phyloP scores from a whole-genome alignment of 2,797 vertebrate genomes.

The Myioborus miniatus region DNA sequence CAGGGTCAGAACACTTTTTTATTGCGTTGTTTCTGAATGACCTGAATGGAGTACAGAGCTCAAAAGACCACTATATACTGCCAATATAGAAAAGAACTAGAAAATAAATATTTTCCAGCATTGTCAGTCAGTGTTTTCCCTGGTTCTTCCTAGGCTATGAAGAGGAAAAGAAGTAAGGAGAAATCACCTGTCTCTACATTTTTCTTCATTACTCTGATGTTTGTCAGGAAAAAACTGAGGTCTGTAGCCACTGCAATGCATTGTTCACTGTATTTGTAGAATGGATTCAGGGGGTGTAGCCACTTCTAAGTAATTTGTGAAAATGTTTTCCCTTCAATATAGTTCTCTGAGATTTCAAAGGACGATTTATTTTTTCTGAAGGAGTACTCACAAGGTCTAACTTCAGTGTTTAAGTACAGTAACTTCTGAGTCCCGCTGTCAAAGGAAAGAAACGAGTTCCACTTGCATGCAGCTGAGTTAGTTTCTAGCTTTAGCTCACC shows the following conservation, averaged over 20 bases:
- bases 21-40: constrained; percentile 3
- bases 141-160: not conserved
- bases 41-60: not conserved
- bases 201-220: not conserved
- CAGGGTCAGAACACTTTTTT: constrained; percentile 5
- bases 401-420: not conserved
- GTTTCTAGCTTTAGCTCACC: not conserved
- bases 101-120: not conserved
- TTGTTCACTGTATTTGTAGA: not conserved
- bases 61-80: not conserved
- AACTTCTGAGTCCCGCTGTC: not conserved
- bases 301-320: not conserved
- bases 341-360: not conserved
- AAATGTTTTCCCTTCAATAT: not conserved
- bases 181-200: not conserved
- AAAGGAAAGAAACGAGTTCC: not conserved
- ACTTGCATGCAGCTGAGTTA: not conserved
- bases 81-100: not conserved
- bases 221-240: not conserved
- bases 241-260: not conserved
- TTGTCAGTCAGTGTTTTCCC: not conserved
- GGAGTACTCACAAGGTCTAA: not conserved
- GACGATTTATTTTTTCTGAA: not conserved
- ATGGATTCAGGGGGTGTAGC: not conserved
- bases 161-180: not conserved